phyloP scores from a whole-genome alignment of 1,140 invertebrate species.

The Leptinotarsa texana region DNA sequence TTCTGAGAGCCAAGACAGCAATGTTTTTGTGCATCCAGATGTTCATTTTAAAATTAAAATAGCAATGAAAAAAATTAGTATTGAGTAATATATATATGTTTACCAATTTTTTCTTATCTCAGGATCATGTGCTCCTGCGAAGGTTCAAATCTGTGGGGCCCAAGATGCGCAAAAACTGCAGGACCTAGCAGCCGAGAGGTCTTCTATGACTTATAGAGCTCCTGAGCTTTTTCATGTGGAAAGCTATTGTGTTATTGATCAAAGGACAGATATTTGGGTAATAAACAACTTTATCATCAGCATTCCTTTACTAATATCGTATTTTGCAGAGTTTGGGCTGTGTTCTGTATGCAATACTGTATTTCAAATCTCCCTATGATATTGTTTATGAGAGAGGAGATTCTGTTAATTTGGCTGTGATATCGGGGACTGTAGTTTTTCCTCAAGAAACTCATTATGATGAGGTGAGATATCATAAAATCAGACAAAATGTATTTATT shows the following conservation, averaged over 20 bases:
- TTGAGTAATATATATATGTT: too few relatives aligned
- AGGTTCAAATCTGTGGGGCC: slow-evolving; percentile 73
- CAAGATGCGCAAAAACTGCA: slow-evolving; percentile 76
- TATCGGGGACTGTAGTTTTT: slow-evolving; percentile 76
- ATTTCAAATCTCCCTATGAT: slow-evolving; percentile 86
- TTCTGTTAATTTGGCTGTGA: slow-evolving; percentile 82
- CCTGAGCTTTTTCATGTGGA: slow-evolving; percentile 88
- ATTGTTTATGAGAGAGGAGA: slow-evolving; percentile 83
- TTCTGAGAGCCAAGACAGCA: too few relatives aligned
- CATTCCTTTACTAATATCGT: background rate
- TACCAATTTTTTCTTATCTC: slow-evolving; percentile 14
- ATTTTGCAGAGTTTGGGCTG: slow-evolving; percentile 80
- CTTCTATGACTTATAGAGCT: slow-evolving; percentile 85
- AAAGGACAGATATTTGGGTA: slow-evolving; percentile 88
- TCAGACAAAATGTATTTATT: background rate
- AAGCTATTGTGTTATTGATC: slow-evolving; percentile 78
- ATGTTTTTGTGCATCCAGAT: too few relatives aligned
- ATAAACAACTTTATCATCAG: background rate
- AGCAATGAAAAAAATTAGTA: too few relatives aligned
- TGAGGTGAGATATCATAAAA: slow-evolving; percentile 57
- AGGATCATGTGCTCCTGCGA: slow-evolving; percentile 77
- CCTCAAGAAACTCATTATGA: slow-evolving; percentile 71
- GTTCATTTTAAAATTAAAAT: too few relatives aligned
- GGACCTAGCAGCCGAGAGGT: slow-evolving; percentile 81
- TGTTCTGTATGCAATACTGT: slow-evolving; percentile 82